phyloP scores from a whole-genome alignment of 2,113 vertebrate species.

The Lipotes vexillifer region DNA sequence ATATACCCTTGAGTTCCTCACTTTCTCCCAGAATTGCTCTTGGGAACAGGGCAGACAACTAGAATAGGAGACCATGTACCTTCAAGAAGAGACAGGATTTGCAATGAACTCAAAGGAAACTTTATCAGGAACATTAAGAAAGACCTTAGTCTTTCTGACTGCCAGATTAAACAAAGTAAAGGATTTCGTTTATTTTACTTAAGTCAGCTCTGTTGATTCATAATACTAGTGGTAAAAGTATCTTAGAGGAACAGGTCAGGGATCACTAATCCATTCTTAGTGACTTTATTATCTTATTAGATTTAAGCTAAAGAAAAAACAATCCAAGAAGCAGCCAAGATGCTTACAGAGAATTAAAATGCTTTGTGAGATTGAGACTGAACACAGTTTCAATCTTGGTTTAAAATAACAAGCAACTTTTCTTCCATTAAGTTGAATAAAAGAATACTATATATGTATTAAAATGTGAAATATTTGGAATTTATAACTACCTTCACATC shows the following conservation, averaged over 20 bases:
- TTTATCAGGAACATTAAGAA: conserved; percentile 56
- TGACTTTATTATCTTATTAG: conserved; percentile 68
- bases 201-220: conserved; percentile 70
- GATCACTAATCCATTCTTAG: conserved; percentile 72
- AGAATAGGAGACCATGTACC: neutral
- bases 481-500: neutral
- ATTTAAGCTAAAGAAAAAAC: conserved; percentile 70
- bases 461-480: conserved; percentile 2
- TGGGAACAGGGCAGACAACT: neutral
- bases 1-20: neutral
- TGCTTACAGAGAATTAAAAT: conserved; percentile 62
- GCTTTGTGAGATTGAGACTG: conserved; percentile 40
- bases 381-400: conserved; percentile 33
- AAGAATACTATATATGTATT: neutral
- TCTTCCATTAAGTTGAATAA: neutral
- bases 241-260: conserved; percentile 60
- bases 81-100: conserved; percentile 42
- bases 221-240: conserved; percentile 65
- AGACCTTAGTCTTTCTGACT: conserved; percentile 42
- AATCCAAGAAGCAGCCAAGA: conserved; percentile 55
- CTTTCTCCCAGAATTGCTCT: neutral
- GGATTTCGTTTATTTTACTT: conserved; percentile 71
- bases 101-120: conserved; percentile 26
- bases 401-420: conserved; percentile 43
- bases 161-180: conserved; percentile 70